Evolutionary conservation across 2,888 invertebrate species (phyloP), one percentile per base, ranked within the genome.

Genomic region (Syrphus vitripennis): DNA sequence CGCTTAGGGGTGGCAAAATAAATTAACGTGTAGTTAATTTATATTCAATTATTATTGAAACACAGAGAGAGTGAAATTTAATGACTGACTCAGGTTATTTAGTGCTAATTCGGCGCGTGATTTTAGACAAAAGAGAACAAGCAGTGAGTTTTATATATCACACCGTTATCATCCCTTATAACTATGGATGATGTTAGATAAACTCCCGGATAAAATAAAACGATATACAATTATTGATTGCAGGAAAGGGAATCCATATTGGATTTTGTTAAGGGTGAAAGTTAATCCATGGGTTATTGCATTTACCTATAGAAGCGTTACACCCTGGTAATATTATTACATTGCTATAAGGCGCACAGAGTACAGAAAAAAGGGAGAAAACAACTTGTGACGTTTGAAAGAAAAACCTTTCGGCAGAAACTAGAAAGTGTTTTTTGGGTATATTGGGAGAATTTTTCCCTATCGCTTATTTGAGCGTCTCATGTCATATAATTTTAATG

Each of bases 241-340:
- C 10, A 50, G 71, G 81, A 77, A 72, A 76, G 81, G 76, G 84
- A 81, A 63, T 81, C 84, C 84, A 84, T 84, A 72, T 84, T 84
- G 76, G 76, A 72, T 76, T n/a, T 81, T 55, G 40, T 67, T 53
- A 77, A 45, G 81, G 81, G 80, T 81, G 76, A 48, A 77, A 70
- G 65, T 69, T 65, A 42, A 10, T 24, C n/a, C n/a, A n/a, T n/a
- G n/a, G n/a, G n/a, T 61, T 45, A 37, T 3, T 21, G 10, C 4
- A 9, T 45, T 29, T 10, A 9, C 7, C 9, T 34, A 3, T 3
- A 12, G 34, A n/a, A n/a, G 12, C 21, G 48, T n/a, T 19, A 5
- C 72, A 57, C 34, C 63, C 24, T 75, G 26, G 50, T 1, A 21
- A 45, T 65, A 26, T 72, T 69, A 48, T 63, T 63, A 50, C 34